Conservation (phyloP, 2,113 vertebrate genomes). For the Dipodomys merriami region DNA sequence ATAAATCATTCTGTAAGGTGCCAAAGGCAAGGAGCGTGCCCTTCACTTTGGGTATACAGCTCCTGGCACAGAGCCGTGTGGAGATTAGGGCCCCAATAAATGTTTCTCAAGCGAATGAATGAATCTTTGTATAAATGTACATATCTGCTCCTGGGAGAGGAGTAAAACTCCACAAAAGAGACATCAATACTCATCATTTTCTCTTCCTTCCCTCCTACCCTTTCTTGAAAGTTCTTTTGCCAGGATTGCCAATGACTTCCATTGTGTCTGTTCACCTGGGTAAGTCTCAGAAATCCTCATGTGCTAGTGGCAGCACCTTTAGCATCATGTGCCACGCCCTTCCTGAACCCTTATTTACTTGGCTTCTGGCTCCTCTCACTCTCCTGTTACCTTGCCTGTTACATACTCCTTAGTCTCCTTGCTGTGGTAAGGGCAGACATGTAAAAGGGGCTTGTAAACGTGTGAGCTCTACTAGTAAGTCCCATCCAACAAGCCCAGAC, state of each 20-base stretch:
- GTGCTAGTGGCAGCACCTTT: not conserved
- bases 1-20: not conserved
- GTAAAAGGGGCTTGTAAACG: not conserved
- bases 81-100: not conserved
- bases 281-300: not conserved
- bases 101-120: constrained; percentile 29
- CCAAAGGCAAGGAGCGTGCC: not conserved
- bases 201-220: not conserved
- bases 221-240: not conserved
- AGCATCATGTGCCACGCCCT: not conserved
- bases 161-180: constrained; percentile 47
- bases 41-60: not conserved
- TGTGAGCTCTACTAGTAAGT: not conserved
- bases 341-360: not conserved
- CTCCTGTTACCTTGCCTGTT: not conserved
- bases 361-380: not conserved
- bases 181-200: not conserved
- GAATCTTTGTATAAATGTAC: constrained; percentile 14
- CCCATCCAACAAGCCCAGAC: not conserved
- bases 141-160: constrained; percentile 1
- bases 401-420: not conserved
- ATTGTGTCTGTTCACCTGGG: not conserved
- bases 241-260: not conserved
- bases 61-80: not conserved
- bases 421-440: not conserved